A percentile compares a stretch with the other conserved stretches of the same genome.
phyloP scores from a whole-genome alignment of 2,797 vertebrate species.

The Otus scops region DNA sequence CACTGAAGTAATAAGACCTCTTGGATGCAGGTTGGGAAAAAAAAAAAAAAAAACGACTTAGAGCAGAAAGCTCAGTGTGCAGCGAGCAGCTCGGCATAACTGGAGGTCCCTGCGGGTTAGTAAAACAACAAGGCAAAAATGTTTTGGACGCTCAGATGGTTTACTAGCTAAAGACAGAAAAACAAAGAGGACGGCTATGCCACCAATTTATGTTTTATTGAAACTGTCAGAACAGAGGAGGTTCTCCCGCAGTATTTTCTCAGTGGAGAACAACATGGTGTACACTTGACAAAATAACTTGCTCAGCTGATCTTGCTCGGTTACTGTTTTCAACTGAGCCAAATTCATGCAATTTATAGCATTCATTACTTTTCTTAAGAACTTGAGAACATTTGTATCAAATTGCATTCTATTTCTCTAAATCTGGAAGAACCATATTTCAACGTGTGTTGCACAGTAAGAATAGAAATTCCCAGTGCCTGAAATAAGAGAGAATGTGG shows the following conservation, averaged over 20 bases:
- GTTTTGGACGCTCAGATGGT: not conserved
- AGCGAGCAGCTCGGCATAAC: not conserved
- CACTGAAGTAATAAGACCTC: not conserved
- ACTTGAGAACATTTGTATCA: conserved; percentile 32
- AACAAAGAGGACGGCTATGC: not conserved
- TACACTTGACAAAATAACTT: not conserved
- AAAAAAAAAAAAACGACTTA: not conserved
- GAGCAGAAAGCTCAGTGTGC: not conserved
- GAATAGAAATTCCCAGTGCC: not conserved
- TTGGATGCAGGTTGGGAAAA: not conserved
- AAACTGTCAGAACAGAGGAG: not conserved
- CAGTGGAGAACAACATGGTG: not conserved
- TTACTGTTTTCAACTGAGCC: not conserved
- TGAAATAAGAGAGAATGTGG: not conserved
- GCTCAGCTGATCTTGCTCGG: not conserved
- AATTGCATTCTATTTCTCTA: not conserved
- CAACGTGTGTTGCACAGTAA: not conserved
- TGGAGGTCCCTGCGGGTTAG: not conserved
- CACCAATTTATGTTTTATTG: not conserved
- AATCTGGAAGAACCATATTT: not conserved
- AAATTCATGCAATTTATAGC: conserved; percentile 8
- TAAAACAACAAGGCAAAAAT: conserved; percentile 3
- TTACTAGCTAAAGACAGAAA: conserved; percentile 32
- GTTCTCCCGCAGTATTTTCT: not conserved
- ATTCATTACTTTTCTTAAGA: not conserved